Conservation (phyloP, 1,140 invertebrate species). For the Pectinophora gossypiella region DNA sequence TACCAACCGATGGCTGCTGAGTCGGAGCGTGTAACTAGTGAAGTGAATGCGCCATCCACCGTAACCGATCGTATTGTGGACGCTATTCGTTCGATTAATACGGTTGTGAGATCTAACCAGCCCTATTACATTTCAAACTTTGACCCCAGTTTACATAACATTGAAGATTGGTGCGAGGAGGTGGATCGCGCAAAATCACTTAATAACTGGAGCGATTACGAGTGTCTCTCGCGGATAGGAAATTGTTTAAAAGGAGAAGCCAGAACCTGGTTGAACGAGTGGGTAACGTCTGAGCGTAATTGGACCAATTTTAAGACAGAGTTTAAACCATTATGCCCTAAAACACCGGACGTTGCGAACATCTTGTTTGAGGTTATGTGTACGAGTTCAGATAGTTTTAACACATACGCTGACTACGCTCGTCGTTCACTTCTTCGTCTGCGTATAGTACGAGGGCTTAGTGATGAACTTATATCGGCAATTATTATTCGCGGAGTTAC, state of each 20-base stretch:
- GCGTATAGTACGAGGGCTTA: background rate
- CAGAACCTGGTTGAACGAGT: slow-evolving; percentile 14
- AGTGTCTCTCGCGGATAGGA: slow-evolving; percentile 13
- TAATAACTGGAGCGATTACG: slow-evolving; percentile 12
- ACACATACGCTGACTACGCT: slow-evolving; percentile 14
- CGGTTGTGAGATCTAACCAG: slow-evolving; percentile 2
- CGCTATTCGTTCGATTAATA: slow-evolving; percentile 3
- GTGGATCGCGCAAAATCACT: slow-evolving; percentile 4
- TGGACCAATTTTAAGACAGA: slow-evolving; percentile 18
- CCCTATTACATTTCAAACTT: no score
- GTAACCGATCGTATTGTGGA: slow-evolving; percentile 11
- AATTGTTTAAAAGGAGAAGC: slow-evolving; percentile 17
- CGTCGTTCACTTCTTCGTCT: slow-evolving; percentile 4
- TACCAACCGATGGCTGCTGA: no score
- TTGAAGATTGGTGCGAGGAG: slow-evolving; percentile 18
- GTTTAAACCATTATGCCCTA: slow-evolving; percentile 13
- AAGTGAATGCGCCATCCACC: slow-evolving; percentile 5
- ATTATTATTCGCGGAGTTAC: slow-evolving; percentile 7
- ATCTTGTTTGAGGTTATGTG: slow-evolving; percentile 16
- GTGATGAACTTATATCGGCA: slow-evolving; percentile 2
- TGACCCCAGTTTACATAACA: no score
- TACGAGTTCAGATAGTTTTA: slow-evolving; percentile 9
- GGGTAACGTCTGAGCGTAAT: slow-evolving; percentile 13
- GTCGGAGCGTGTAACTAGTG: no score
- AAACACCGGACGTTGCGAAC: slow-evolving; percentile 4